Evolutionary conservation across 2,888 invertebrate species (phyloP).

Genomic region (Andricus curvator): DNA sequence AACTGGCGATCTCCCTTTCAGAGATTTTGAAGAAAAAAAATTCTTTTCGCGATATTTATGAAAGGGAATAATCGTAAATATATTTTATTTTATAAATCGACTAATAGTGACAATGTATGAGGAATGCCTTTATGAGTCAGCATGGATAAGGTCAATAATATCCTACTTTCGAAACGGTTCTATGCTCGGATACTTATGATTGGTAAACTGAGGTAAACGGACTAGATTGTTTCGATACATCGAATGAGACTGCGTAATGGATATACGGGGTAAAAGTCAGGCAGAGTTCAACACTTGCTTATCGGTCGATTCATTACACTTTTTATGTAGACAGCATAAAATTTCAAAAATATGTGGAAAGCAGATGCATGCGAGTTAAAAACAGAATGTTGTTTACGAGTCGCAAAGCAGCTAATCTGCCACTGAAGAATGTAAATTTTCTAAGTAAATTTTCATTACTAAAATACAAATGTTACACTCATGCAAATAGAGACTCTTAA

Average conservation of each 20-base stretch:
- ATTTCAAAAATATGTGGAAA: neutral
- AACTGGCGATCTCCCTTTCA: neutral
- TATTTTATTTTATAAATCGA: constrained; percentile 12
- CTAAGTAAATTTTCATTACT: neutral
- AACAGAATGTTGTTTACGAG: neutral
- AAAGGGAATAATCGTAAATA: neutral
- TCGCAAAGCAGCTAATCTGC: neutral
- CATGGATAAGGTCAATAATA: constrained; percentile 54
- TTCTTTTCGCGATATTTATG: neutral
- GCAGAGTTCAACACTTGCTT: constrained; percentile 4
- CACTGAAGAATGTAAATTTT: neutral
- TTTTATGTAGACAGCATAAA: neutral
- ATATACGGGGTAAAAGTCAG: neutral
- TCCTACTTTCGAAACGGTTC: constrained; percentile 62
- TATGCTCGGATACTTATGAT: constrained; percentile 51
- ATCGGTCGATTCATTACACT: neutral
- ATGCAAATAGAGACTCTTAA: neutral
- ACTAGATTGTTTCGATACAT: constrained; percentile 37
- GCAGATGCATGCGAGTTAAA: neutral
- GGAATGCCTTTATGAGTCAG: constrained; percentile 58
- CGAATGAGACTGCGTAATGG: constrained; percentile 25
- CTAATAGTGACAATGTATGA: constrained; percentile 54
- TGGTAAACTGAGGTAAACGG: constrained; percentile 29
- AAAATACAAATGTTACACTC: neutral
- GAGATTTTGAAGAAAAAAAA: neutral